Conservation (phyloP, 2,888 invertebrate species). For the Oxyteleia sp. region DNA sequence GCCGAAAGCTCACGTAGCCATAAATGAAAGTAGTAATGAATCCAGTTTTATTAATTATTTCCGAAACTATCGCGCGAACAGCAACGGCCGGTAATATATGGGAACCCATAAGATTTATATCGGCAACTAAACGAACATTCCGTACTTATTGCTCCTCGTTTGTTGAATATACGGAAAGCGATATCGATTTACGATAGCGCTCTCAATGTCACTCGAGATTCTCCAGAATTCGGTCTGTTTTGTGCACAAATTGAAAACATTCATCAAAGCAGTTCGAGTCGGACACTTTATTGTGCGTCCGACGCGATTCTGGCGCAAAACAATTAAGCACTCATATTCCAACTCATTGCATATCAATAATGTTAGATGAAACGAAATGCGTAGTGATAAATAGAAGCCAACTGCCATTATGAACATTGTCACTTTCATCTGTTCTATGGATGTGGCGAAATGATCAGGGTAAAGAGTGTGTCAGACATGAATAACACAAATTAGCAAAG, state of each 20-base stretch:
- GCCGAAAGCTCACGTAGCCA: too few relatives aligned
- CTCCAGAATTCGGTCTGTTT: constrained; percentile 54
- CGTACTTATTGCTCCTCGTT: constrained; percentile 67
- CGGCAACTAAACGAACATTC: constrained; percentile 53
- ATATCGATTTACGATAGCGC: constrained; percentile 67
- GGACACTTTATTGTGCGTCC: constrained; percentile 54
- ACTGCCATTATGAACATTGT: constrained; percentile 29
- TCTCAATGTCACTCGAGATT: constrained; percentile 50
- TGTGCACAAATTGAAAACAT: constrained; percentile 78
- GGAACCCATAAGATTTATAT: constrained; percentile 52
- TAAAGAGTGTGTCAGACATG: not conserved
- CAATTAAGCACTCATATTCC: constrained; percentile 63
- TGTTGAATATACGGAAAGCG: constrained; percentile 58
- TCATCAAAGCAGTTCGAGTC: constrained; percentile 71
- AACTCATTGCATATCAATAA: constrained; percentile 61
- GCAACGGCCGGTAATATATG: constrained; percentile 26
- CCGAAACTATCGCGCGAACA: not conserved
- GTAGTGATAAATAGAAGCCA: constrained; percentile 18
- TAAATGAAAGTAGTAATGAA: constrained; percentile 18
- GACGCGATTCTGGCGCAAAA: constrained; percentile 25
- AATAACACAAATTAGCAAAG: constrained; percentile 11
- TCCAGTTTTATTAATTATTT: constrained; percentile 22
- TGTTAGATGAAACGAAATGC: constrained; percentile 47
- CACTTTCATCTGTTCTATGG: constrained; percentile 10
- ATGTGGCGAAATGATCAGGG: not conserved